Base-by-base conservation (phyloP, 2,888 invertebrate genomes). In the Tipula unca region DNA sequence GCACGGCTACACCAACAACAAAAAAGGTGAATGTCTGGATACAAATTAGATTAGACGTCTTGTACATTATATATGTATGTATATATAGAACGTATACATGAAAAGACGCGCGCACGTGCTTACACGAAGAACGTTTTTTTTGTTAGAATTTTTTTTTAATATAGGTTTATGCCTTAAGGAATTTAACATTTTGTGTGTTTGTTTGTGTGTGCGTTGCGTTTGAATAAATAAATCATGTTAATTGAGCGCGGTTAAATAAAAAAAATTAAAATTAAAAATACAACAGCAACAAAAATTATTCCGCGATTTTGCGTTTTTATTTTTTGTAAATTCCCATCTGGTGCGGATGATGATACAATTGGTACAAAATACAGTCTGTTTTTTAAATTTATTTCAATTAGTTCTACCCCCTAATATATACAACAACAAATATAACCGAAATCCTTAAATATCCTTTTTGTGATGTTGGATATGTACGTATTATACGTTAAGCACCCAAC, bases 151-250 rank as follows among this genome's bases (percentile, higher is more conserved):
- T 54, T 54, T 17, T 13, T n/a, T n/a, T n/a, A n/a, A 54, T 54
- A 14, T 69, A 69, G 69, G 25, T 69, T 69, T 69, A 6, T 69
- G 69, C 69, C 69, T 69, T 69, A 69, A 69, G 69, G 69, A 69
- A 69, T 69, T 69, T 69, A 69, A 20, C 25, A 25, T 69, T 48
- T 48, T 69, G 17, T 69, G 25, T 69, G 25, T 25, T 0, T 48
- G n/a, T 48, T 0, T 48, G 48, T 48, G 48, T 48, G 39, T 39
- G 39, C 13, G 5, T 48, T 48, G 14, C n/a, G 69, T 69, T 69
- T 69, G 69, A 69, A 69, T 69, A 69, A 69, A 69, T 69, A 69
- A 69, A 69, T 69, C 69, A 69, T 69, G 69, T 69, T 69, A 69
- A 69, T 69, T 69, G 69, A 25, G 69, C 69, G 69, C 69, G 69